Evolutionary conservation across 2,113 vertebrate species (phyloP).

Genomic region (Spea bombifrons): DNA sequence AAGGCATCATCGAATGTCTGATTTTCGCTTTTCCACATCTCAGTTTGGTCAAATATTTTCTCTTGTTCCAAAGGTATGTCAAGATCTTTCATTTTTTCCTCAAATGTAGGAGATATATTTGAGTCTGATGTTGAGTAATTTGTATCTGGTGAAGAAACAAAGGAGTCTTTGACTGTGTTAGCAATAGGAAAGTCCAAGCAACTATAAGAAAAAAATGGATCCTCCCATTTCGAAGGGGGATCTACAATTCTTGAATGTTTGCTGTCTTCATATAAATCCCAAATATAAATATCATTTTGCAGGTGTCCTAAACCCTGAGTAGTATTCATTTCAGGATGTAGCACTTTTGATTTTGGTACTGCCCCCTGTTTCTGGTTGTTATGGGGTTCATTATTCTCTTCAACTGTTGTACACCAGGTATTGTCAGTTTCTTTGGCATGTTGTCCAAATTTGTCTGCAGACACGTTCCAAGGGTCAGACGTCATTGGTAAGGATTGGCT

Average conservation of each 20-base stretch:
- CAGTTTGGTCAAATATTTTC: slow-evolving; percentile 28
- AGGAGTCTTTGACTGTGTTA: slow-evolving; percentile 58
- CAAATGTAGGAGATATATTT: slow-evolving; percentile 65
- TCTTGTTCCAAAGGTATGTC: slow-evolving; percentile 51
- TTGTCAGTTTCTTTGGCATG: slow-evolving; percentile 37
- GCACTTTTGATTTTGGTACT: slow-evolving; percentile 46
- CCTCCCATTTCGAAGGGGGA: slow-evolving; percentile 64
- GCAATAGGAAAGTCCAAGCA: slow-evolving; percentile 59
- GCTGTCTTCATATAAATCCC: slow-evolving; percentile 62
- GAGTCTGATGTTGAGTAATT: slow-evolving; percentile 77
- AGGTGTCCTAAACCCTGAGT: slow-evolving; percentile 8
- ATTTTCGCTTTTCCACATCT: slow-evolving; percentile 26
- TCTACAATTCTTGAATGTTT: slow-evolving; percentile 56
- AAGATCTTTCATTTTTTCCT: slow-evolving; percentile 62
- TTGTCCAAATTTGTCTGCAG: slow-evolving; percentile 34
- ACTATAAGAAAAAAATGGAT: slow-evolving; percentile 65
- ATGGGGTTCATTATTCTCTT: no score
- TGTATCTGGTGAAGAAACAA: slow-evolving; percentile 70
- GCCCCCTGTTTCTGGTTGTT: slow-evolving; percentile 53
- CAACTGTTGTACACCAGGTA: slow-evolving; percentile 52
- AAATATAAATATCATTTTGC: slow-evolving; percentile 45
- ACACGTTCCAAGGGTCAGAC: slow-evolving; percentile 56
- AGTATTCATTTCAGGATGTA: not conserved
- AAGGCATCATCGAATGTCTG: slow-evolving; percentile 38
- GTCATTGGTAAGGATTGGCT: slow-evolving; percentile 44